Conservation (phyloP, 2,888 invertebrate species). For the Chironomus riparius region DNA sequence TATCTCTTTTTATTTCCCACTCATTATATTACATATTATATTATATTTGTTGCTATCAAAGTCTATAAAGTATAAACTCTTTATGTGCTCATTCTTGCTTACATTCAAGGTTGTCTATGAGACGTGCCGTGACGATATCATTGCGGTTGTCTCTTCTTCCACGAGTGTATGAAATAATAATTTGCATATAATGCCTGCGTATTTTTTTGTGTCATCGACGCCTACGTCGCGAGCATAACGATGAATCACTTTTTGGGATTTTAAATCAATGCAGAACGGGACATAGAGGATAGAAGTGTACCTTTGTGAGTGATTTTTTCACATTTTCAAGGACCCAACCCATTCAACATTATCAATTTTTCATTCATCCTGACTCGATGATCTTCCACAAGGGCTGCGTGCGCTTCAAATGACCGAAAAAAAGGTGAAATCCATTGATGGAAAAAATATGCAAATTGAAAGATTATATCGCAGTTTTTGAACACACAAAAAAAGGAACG, state of each 20-base stretch:
- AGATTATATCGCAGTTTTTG: conserved; percentile 17
- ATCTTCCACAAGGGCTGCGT: too few relatives aligned
- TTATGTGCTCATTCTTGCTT: background rate
- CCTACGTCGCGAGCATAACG: too few relatives aligned
- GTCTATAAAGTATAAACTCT: background rate
- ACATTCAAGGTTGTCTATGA: background rate
- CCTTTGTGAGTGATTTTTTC: too few relatives aligned
- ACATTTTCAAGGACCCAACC: too few relatives aligned
- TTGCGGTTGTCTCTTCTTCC: background rate
- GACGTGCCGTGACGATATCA: background rate
- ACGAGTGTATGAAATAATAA: too few relatives aligned
- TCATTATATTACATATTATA: conserved; percentile 1
- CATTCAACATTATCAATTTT: too few relatives aligned
- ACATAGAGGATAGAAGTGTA: background rate
- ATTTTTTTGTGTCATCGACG: too few relatives aligned
- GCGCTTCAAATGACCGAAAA: background rate
- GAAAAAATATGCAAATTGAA: conserved; percentile 25
- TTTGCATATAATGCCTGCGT: too few relatives aligned
- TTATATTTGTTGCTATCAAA: background rate
- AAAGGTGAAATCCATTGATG: conserved; percentile 20
- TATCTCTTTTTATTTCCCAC: conserved; percentile 14
- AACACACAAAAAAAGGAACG: background rate
- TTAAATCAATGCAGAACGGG: too few relatives aligned
- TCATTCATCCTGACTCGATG: too few relatives aligned
- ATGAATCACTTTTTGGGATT: too few relatives aligned